phyloP scores from a whole-genome alignment of 2,113 vertebrate genomes.

The Calonectris borealis region DNA sequence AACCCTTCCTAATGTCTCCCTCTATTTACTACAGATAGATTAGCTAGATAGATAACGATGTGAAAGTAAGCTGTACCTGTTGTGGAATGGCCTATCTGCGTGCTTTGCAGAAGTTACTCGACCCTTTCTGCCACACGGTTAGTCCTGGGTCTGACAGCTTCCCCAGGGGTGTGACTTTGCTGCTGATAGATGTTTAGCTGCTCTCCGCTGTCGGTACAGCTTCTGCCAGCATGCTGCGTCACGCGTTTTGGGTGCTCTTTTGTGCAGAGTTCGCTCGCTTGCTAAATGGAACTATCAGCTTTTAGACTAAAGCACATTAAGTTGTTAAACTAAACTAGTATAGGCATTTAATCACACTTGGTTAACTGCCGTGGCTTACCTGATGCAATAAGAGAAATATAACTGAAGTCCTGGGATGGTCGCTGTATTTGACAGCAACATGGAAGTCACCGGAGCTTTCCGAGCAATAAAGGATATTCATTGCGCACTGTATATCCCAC shows the following conservation, averaged over 20 bases:
- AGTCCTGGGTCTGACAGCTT: neutral
- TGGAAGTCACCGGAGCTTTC: neutral
- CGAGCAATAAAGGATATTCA: neutral
- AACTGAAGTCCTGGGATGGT: neutral
- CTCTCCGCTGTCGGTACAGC: neutral
- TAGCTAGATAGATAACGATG: neutral
- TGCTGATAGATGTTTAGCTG: neutral
- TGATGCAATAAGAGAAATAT: neutral
- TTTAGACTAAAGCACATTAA: neutral
- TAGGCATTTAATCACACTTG: neutral
- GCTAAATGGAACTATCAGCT: neutral
- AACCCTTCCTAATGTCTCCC: neutral
- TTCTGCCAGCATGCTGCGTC: accelerated
- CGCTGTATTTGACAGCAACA: neutral
- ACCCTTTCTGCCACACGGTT: neutral
- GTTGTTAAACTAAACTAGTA: neutral
- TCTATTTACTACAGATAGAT: neutral
- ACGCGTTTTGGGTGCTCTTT: neutral
- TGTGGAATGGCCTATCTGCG: neutral
- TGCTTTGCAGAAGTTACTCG: neutral
- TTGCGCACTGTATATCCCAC: neutral
- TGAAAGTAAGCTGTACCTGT: neutral
- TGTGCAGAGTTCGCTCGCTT: neutral
- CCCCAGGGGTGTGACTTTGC: neutral
- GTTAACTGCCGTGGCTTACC: neutral